Evolutionary conservation across 2,113 vertebrate species (phyloP).

Genomic region (Ammodramus savannarum): DNA sequence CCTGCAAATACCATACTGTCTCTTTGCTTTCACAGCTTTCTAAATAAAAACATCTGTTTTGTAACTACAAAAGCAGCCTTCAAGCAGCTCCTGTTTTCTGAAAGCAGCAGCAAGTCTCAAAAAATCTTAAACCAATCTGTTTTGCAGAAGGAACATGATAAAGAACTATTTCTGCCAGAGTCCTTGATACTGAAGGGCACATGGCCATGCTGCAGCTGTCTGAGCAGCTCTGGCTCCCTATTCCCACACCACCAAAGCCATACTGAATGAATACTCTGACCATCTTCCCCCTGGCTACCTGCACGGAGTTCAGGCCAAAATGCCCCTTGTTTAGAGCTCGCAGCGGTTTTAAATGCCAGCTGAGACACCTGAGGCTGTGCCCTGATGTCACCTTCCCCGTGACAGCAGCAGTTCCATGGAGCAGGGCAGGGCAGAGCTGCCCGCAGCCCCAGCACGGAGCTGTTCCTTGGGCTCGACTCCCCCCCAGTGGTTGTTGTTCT

Average conservation of each 20-base stretch:
- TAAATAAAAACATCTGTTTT: neutral
- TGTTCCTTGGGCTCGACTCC: neutral
- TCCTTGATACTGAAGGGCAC: neutral
- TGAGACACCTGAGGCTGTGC: fast-evolving
- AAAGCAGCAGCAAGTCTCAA: neutral
- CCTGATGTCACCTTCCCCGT: fast-evolving
- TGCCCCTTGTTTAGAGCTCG: neutral
- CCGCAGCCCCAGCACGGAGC: neutral
- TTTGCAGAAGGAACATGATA: fast-evolving
- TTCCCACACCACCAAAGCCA: fast-evolving
- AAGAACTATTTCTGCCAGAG: neutral
- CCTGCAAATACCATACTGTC: neutral
- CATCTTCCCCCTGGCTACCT: neutral
- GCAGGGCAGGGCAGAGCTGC: neutral
- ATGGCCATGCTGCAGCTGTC: fast-evolving
- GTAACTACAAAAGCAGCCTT: neutral
- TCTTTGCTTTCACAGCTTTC: neutral
- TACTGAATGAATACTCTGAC: fast-evolving
- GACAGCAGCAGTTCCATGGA: fast-evolving
- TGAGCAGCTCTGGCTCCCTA: neutral
- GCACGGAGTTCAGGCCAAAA: too few relatives aligned
- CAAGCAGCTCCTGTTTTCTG: neutral
- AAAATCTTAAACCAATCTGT: neutral
- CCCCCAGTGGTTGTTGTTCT: neutral
- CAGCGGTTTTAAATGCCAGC: neutral